Evolutionary conservation across 2,797 vertebrate species (phyloP), one percentile per base, ranked within the genome.

Genomic region (Xiphorhynchus erythropygius): DNA sequence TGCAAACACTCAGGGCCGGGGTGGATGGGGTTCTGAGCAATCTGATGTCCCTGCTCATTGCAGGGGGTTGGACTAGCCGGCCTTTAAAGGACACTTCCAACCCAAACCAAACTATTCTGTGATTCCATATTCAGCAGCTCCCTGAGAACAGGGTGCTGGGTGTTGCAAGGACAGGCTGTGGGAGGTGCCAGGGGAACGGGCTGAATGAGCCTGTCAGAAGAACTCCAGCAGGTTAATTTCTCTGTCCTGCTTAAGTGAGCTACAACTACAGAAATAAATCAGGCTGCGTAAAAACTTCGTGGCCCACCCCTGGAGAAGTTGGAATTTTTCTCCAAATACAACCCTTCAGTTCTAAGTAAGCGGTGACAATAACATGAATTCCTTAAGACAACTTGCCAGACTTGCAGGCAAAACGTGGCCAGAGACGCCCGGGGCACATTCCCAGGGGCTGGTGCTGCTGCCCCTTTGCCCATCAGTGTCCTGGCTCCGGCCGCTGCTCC

Each of bases 401-500:
- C 13, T 50, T 63, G 23, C 12, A 75, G 49, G 32, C 19, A 50
- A 24, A 69, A 33, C n/a, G 28, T 3, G 4, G 7, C 30, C 25
- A 57, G 68, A 39, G 18, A 10, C 9, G 50, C 18, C 10, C 37
- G 17, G 39, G n/a, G 8, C 37, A 13, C 5, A 0, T 50, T 44
- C 37, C 2, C 10, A 18, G 16, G 56, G 23, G 16, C 4, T 19
- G 41, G 42, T 19, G 57, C 33, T n/a, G 4, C n/a, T 50, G 0
- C 15, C 5, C 4, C 3, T 68, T 46, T 4, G 7, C 30, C 9
- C 33, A 4, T 0, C 11, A 5, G 28, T 11, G 30, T 13, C 3
- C 16, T 3, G 23, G 4, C 9, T 11, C 0, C 33, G 35, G 39
- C 52, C 4, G n/a, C 75, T 53, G 0, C 17, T 22, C n/a, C 13